Conservation (phyloP, 2,797 vertebrate species). For the Bufotes viridis region DNA sequence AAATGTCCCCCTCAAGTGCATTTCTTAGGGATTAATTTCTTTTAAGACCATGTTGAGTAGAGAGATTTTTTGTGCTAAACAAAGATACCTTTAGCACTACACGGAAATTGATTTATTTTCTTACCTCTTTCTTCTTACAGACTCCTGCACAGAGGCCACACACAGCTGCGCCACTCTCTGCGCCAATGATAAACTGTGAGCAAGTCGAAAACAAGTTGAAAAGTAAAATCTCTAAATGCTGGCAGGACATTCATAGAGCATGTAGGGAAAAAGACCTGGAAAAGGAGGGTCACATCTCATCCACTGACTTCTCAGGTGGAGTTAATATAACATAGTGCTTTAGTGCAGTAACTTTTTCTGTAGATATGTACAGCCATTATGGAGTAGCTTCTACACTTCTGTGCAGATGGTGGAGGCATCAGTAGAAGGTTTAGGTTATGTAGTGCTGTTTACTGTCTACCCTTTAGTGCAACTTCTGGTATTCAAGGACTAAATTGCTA, state of each 20-base stretch:
- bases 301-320: conserved; percentile 70
- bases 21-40: too few species aligned
- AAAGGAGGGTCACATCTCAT: conserved; percentile 67
- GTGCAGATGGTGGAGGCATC: neutral
- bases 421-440: too few species aligned
- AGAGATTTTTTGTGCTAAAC: too few species aligned
- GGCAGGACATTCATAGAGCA: conserved; percentile 74
- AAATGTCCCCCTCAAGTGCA: too few species aligned
- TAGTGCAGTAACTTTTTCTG: neutral
- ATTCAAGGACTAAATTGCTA: too few species aligned
- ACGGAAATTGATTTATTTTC: neutral
- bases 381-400: neutral
- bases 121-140: conserved; percentile 22
- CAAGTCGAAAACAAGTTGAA: conserved; percentile 71
- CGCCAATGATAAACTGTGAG: conserved; percentile 68
- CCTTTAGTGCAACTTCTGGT: too few species aligned
- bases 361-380: neutral
- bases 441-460: too few species aligned
- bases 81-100: too few species aligned
- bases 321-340: neutral
- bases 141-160: conserved; percentile 49
- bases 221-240: conserved; percentile 70
- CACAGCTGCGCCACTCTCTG: conserved; percentile 53
- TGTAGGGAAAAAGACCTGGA: conserved; percentile 72
- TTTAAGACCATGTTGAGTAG: too few species aligned